Base-by-base conservation (phyloP, 2,113 vertebrate genomes). In the Podiceps cristatus region DNA sequence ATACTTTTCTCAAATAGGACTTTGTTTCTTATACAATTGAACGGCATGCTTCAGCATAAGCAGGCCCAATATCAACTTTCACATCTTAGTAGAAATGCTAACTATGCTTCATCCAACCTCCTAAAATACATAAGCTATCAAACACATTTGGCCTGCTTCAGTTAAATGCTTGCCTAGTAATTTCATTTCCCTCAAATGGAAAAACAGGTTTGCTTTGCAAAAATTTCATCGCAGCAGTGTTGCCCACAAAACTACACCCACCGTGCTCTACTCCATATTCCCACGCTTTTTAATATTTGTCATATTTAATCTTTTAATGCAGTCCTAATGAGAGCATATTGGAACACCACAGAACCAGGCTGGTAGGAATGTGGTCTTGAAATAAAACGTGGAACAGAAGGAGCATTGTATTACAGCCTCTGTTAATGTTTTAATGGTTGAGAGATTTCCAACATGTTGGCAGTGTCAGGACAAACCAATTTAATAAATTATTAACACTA, bases 401-500 rank as follows among this genome's bases (percentile, higher is more conserved):
- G 45, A 89, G 86, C 89, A 96, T 98, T 98, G 96, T 98, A 85
- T 80, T 92, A 67, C 83, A 82, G 86, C 60, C 88, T 97, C 96
- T 96, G 95, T 96, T 97, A 97, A 98, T 97, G 91, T 97, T 97
- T 96, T 98, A 97, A 96, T 90, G 94, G 91, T 93, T 96, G 97
- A 96, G 92, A 97, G 95, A 89, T 94, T 98, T 97, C 97, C 96
- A 97, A 10, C 85, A 95, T 94, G 95, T 90, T 97, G 95, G 95
- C 95, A 97, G 79, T 91, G 95, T 95, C 95, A 97, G 91, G 81
- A 95, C 92, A 95, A 94, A 86, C 92, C 89, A 95, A 95, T 97
- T 97, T 97, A 94, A 97, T 96, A 96, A 97, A 98, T 97, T 97
- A 98, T 98, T 98, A 97, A 97, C 96, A 96, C 97, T 94, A 97